Base-by-base conservation (phyloP, 2,797 vertebrate species). In the Holocentrus rufus region DNA sequence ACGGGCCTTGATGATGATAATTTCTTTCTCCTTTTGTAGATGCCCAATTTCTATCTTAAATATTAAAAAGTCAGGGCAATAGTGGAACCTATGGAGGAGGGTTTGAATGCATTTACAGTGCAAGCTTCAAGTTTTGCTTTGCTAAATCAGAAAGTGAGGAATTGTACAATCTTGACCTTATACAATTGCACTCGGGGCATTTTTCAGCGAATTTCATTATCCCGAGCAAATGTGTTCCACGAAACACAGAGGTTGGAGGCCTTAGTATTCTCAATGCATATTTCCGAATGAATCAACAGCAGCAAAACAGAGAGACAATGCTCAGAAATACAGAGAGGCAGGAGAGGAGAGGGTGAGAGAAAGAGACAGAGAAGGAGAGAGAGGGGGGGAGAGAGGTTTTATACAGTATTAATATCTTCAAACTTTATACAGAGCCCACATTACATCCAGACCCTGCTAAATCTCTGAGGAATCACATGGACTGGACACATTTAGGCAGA, bases 1-100 rank as follows among this genome's bases (percentile, higher is more conserved):
- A 50, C 27, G 39, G 66, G 8, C 7, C n/a, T 9, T 53, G 14
- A 20, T 39, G 36, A 72, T 58, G 10, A 17, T 31, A 44, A 72
- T 44, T 59, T 61, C 3, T 67, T 75, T 50, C 30, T 39, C 46
- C 64, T 72, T 15, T 22, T 54, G 6, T 17, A 57, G 2, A 25
- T 53, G 8, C 36, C 36, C 11, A 10, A 39, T 39, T 39, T 39
- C 36, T 44, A 14, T 44, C 39, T 39, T 39, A 8, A 9, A 8
- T 39, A 8, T 7, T 39, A 8, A 39, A 39, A 31, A 39, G 10
- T 39, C 7, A 13, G 39, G 13, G 39, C 13, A 44, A 13, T 44
- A 14, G 13, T 15, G 39, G 39, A 44, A 44, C 2, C 1, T 44
- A 15, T 14, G 14, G 39, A 3, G 39, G 39, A 14, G 2, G 11